Evolutionary conservation across 2,888 invertebrate species (phyloP).

Genomic region (Cenopis cana): DNA sequence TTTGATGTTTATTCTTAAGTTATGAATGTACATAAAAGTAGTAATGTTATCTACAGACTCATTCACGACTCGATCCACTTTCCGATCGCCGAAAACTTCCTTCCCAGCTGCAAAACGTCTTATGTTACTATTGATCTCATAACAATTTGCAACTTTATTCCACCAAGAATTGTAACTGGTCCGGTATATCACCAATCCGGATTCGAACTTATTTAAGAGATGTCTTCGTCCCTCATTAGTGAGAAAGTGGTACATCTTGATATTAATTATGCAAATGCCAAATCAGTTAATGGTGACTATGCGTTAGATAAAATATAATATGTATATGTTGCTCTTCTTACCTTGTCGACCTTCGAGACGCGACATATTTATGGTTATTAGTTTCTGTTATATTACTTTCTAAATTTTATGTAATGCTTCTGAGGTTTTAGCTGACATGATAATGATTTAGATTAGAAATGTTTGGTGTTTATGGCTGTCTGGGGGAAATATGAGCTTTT

Average conservation of each 20-base stretch:
- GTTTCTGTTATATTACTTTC: constrained; percentile 39
- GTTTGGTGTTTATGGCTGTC: background rate
- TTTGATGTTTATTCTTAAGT: too few species aligned
- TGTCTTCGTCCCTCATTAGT: constrained; percentile 34
- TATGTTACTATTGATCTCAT: background rate
- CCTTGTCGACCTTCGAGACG: constrained; percentile 29
- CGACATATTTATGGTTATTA: constrained; percentile 40
- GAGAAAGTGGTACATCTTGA: constrained; percentile 39
- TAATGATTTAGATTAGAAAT: constrained; percentile 1
- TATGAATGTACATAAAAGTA: too few species aligned
- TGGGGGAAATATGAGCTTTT: background rate
- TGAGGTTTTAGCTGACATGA: constrained; percentile 9
- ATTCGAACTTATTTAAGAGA: constrained; percentile 29
- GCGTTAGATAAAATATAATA: constrained; percentile 31
- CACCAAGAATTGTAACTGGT: background rate
- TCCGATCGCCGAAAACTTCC: background rate
- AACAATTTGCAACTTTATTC: background rate
- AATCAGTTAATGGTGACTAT: constrained; percentile 32
- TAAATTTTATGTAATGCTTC: constrained; percentile 41
- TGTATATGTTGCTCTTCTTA: constrained; percentile 7
- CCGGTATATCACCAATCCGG: constrained; percentile 36
- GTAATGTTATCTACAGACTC: background rate
- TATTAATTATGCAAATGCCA: constrained; percentile 41
- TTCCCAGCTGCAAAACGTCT: background rate
- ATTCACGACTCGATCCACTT: background rate